These are phyloP conservation scores for Columba janthina DNA, from an alignment of 2,113 vertebrate genomes.

Conservation along the genomic window DNA sequence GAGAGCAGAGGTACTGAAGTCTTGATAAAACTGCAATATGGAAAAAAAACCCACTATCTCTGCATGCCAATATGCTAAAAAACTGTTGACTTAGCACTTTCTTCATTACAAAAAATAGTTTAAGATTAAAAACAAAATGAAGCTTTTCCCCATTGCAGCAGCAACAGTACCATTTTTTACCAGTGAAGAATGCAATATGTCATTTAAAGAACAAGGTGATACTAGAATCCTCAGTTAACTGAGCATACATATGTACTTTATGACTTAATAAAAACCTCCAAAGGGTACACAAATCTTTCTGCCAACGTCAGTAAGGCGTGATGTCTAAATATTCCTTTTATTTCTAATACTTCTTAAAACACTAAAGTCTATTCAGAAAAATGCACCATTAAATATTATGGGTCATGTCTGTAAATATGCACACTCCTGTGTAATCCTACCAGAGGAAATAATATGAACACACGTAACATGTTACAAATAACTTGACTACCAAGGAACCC, in stretches of 20 bases:
- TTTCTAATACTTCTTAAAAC: neutral
- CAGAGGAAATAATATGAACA: neutral
- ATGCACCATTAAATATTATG: slow-evolving; percentile 17
- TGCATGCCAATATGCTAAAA: neutral
- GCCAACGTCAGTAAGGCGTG: neutral
- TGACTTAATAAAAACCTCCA: neutral
- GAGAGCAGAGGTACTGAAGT: neutral
- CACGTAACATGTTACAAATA: neutral
- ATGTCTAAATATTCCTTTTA: neutral
- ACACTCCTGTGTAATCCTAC: neutral
- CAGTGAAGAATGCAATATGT: neutral
- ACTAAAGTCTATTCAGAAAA: neutral
- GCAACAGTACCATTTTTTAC: neutral
- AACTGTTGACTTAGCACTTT: neutral
- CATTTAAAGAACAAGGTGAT: neutral
- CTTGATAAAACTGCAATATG: neutral
- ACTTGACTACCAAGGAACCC: neutral
- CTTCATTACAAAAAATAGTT: neutral
- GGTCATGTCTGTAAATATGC: neutral
- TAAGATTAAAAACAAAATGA: neutral
- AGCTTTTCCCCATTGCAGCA: neutral
- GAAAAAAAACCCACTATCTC: neutral
- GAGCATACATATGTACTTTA: neutral
- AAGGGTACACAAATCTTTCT: neutral
- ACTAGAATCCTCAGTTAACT: neutral